A percentile compares a stretch with the other conserved stretches of the same genome.
These are phyloP conservation scores for Megalops cyprinoides DNA, from an alignment of 2,797 vertebrate genomes.

Conservation along the genomic window DNA sequence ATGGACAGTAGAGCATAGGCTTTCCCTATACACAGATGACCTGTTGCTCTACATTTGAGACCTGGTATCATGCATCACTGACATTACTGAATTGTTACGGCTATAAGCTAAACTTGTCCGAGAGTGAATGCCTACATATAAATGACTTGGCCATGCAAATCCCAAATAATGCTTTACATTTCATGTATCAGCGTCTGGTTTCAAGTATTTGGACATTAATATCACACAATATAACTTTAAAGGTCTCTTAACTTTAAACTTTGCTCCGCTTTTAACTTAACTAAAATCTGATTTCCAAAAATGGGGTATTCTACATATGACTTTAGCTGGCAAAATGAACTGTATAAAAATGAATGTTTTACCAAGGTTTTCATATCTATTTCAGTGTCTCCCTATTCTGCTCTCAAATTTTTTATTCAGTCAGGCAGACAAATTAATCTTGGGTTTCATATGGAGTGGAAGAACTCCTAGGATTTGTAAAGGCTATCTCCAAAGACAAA, in stretches of 20 bases:
- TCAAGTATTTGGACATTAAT: background rate
- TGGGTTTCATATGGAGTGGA: background rate
- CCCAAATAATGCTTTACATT: background rate
- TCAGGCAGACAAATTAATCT: background rate
- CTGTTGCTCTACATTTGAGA: conserved; percentile 23
- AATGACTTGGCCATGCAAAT: background rate
- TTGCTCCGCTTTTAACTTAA: background rate
- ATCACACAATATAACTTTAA: background rate
- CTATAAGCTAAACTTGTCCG: conserved; percentile 20
- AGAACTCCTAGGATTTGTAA: background rate
- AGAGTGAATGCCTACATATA: conserved; percentile 12
- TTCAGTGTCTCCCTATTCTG: too few species aligned
- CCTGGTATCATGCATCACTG: background rate
- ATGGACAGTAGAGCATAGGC: background rate
- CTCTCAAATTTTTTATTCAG: background rate
- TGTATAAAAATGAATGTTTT: conserved; percentile 20
- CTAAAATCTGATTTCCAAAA: background rate
- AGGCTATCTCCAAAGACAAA: background rate
- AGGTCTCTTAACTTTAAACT: background rate
- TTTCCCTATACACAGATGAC: conserved; percentile 9
- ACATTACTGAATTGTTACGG: background rate
- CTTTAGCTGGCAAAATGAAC: background rate
- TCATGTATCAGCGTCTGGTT: background rate
- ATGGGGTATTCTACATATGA: conserved; percentile 6
- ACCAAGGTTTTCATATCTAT: background rate